Conservation (phyloP, 1,140 invertebrate genomes). For the Zaprionus nigranus region DNA sequence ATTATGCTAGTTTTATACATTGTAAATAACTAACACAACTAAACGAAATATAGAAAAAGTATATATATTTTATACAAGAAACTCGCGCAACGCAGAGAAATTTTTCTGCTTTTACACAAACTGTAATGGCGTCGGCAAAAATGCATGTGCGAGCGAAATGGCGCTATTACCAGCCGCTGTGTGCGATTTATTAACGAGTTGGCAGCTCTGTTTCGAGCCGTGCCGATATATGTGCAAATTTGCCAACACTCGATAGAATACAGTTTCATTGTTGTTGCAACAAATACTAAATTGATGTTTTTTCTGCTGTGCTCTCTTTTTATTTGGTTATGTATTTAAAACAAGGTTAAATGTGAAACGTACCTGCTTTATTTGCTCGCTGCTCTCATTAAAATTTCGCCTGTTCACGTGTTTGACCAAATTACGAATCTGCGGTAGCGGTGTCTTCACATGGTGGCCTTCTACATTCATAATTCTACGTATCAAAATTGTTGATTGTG, state of each 20-base stretch:
- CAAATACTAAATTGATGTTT: constrained; percentile 19
- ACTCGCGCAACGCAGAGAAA: constrained; percentile 76
- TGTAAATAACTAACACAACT: constrained; percentile 58
- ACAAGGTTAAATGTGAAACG: constrained; percentile 66
- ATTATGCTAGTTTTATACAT: constrained; percentile 54
- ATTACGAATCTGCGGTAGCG: constrained; percentile 98
- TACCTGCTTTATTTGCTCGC: constrained; percentile 85
- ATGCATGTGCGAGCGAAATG: constrained; percentile 77
- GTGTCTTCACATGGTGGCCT: constrained; percentile 95
- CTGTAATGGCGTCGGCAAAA: constrained; percentile 81
- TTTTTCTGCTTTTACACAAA: constrained; percentile 70
- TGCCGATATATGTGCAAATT: constrained; percentile 59
- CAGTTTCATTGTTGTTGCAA: constrained; percentile 35
- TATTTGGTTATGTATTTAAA: constrained; percentile 46
- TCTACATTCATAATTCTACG: constrained; percentile 98
- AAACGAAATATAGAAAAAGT: constrained; percentile 55
- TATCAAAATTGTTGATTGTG: constrained; percentile 61
- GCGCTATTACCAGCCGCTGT: constrained; percentile 42
- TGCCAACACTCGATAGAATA: constrained; percentile 53
- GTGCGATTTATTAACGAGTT: constrained; percentile 88
- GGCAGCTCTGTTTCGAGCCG: constrained; percentile 55
- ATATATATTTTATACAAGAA: constrained; percentile 48
- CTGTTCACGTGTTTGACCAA: constrained; percentile 97
- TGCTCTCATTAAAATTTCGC: constrained; percentile 95
- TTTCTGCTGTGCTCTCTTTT: constrained; percentile 23